A percentile compares a stretch with the other conserved stretches of the same genome.
phyloP scores from a whole-genome alignment of 92 coral and sea anemone species.

The Porites evermanni region DNA sequence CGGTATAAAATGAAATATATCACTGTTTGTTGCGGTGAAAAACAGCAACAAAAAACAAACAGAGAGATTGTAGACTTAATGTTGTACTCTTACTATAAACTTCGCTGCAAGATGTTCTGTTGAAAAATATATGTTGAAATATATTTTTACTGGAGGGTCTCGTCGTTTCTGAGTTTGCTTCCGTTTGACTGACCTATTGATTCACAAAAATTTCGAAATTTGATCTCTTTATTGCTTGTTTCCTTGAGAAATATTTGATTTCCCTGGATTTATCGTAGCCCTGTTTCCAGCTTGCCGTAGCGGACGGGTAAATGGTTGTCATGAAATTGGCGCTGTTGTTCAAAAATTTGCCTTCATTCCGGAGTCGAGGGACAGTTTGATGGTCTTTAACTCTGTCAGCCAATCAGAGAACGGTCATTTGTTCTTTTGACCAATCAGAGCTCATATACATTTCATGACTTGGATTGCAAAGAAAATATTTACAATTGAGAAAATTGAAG shows the following conservation, averaged over 20 bases:
- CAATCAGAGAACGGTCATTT: conserved; percentile 9
- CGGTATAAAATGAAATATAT: neutral
- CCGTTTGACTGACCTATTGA: neutral
- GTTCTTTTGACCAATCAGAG: neutral
- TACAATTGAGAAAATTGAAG: conserved; percentile 4
- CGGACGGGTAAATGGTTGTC: neutral
- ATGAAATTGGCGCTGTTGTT: conserved; percentile 38
- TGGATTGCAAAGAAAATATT: conserved; percentile 21
- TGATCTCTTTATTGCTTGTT: neutral
- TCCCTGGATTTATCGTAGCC: neutral
- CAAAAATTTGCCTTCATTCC: conserved; percentile 17
- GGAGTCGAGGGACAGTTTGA: conserved; percentile 1
- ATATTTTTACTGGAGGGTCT: neutral
- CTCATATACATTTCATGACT: neutral
- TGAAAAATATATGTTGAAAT: conserved; percentile 6
- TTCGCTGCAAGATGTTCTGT: neutral
- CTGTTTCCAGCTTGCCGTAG: no score
- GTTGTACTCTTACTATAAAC: neutral
- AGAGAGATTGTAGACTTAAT: neutral
- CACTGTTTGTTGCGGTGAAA: neutral
- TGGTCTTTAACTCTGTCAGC: conserved; percentile 16
- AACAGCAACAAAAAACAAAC: neutral
- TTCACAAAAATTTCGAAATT: conserved; percentile 4
- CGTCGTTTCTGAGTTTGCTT: neutral
- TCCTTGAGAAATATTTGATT: neutral